Conservation (phyloP, 2,113 vertebrate genomes). For the Acrocephalus kingi region DNA sequence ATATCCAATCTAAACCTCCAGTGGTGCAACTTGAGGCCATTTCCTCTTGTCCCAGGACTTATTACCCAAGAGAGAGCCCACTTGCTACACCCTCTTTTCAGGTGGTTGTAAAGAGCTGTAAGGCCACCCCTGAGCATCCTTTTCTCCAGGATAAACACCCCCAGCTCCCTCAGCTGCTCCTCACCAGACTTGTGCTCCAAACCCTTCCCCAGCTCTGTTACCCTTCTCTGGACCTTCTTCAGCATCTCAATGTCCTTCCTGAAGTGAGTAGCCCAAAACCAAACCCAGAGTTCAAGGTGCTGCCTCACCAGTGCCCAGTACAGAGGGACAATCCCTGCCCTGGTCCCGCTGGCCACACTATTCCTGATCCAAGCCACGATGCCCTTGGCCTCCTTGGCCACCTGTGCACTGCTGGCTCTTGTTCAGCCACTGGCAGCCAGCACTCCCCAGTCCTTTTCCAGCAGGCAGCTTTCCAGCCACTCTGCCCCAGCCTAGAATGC, state of each 20-base stretch:
- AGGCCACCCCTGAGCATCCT: background rate
- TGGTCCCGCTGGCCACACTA: background rate
- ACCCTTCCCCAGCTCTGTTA: accelerated
- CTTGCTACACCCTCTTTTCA: background rate
- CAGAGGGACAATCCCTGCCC: background rate
- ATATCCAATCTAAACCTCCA: background rate
- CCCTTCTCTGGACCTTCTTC: background rate
- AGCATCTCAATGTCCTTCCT: accelerated
- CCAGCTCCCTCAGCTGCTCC: background rate
- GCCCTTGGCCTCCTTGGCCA: background rate
- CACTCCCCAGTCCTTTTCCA: no score
- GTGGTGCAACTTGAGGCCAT: background rate
- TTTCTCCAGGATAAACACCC: background rate
- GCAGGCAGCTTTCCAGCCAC: background rate
- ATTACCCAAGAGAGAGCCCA: accelerated
- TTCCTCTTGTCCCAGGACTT: background rate
- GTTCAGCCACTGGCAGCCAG: background rate
- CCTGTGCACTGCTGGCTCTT: background rate
- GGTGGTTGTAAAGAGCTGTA: background rate
- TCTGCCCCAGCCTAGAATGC: background rate
- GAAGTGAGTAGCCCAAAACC: background rate
- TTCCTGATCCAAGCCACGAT: background rate
- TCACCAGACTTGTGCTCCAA: background rate
- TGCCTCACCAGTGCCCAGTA: background rate
- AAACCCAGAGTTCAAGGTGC: background rate